Percentiles rank a stretch among this genome's conserved stretches.
Conservation (phyloP, 1,140 invertebrate genomes). For the Triops cancriformis region DNA sequence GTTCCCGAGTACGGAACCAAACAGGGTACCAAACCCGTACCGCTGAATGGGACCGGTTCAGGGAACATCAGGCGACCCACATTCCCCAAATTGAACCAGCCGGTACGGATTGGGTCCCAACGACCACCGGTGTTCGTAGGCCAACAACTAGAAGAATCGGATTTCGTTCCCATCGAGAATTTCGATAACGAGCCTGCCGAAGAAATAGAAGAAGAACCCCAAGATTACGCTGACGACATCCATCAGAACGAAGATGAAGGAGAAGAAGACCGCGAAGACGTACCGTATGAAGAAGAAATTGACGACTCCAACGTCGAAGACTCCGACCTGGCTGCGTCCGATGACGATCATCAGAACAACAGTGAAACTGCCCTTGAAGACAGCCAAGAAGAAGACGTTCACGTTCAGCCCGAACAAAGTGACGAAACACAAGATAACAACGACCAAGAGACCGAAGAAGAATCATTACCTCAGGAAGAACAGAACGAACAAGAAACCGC, state of each 20-base stretch:
- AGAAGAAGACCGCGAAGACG: background rate
- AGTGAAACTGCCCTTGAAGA: background rate
- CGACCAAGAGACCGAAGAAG: background rate
- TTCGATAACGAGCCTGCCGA: background rate
- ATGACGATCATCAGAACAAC: too few relatives aligned
- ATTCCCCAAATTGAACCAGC: background rate
- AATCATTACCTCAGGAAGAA: background rate
- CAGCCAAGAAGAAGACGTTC: background rate
- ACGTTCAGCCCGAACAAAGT: background rate
- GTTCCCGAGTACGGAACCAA: background rate
- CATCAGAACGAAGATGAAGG: constrained; percentile 3
- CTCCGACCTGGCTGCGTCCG: background rate
- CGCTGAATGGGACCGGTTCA: background rate
- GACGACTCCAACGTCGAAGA: background rate
- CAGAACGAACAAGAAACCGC: background rate
- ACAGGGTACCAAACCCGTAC: background rate
- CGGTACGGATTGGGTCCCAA: background rate
- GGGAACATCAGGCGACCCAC: background rate
- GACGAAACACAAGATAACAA: constrained; percentile 14
- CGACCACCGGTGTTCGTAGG: background rate
- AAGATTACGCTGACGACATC: constrained; percentile 15
- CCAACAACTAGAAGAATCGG: background rate
- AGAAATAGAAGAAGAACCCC: constrained; percentile 15
- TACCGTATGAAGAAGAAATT: background rate
- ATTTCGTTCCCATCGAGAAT: background rate